phyloP scores from a whole-genome alignment of 2,113 vertebrate species.

The Atractosteus spatula region DNA sequence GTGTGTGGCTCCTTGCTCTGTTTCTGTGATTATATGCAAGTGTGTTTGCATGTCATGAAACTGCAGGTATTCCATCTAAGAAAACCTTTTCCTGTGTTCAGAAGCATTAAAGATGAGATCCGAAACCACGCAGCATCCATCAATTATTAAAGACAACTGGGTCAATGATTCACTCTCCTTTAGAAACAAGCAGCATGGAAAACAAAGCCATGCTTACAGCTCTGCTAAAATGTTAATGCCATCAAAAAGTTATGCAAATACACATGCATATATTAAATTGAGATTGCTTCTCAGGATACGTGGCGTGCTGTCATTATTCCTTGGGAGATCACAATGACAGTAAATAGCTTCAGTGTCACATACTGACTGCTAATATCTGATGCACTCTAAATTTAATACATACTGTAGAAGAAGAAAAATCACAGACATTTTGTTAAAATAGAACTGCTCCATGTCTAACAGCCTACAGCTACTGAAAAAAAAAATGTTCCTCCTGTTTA shows the following conservation, averaged over 20 bases:
- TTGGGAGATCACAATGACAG: constrained; percentile 20
- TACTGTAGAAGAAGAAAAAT: not conserved
- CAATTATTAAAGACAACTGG: constrained; percentile 37
- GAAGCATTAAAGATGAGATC: constrained; percentile 31
- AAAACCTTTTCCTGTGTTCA: constrained; percentile 15
- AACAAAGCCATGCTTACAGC: constrained; percentile 9
- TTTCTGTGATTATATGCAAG: not conserved
- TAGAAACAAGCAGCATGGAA: not conserved
- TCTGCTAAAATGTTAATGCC: constrained; percentile 36
- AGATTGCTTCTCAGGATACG: constrained; percentile 16
- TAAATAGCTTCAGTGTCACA: constrained; percentile 24
- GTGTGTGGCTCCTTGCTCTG: not conserved
- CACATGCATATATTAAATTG: constrained; percentile 1
- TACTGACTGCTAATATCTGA: constrained; percentile 16
- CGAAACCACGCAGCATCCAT: constrained; percentile 32
- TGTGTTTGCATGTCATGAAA: not conserved
- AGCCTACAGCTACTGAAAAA: too few relatives aligned
- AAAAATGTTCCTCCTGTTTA: too few relatives aligned
- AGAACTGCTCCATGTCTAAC: too few relatives aligned
- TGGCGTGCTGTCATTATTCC: constrained; percentile 24
- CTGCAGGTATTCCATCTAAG: not conserved
- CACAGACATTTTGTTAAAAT: too few relatives aligned
- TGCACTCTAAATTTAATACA: constrained; percentile 7
- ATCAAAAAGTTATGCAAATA: constrained; percentile 27
- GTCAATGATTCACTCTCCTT: constrained; percentile 6